Conservation (phyloP, 1,140 invertebrate genomes). For the Drosophila saltans region DNA sequence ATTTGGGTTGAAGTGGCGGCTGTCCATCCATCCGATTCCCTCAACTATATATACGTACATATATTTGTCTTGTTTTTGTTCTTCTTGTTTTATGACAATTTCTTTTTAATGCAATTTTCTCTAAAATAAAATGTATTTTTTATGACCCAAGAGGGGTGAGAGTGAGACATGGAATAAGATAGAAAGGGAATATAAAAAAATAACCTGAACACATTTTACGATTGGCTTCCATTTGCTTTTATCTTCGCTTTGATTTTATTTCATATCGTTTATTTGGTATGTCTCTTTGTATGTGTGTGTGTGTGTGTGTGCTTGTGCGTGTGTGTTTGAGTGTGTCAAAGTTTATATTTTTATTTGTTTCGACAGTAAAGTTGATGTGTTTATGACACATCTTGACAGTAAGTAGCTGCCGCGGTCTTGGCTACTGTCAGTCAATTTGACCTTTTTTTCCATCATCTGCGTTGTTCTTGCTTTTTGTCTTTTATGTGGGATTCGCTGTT, state of each 20-base stretch:
- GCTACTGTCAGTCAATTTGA: slow-evolving; percentile 67
- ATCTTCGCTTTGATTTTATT: slow-evolving; percentile 61
- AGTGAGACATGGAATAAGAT: background rate
- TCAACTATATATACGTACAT: background rate
- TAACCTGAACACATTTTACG: slow-evolving; percentile 46
- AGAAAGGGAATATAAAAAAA: slow-evolving; percentile 8
- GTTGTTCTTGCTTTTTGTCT: slow-evolving; percentile 5
- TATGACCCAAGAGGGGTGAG: slow-evolving; percentile 50
- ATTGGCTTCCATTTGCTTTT: slow-evolving; percentile 52
- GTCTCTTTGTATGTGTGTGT: background rate
- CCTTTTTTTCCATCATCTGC: slow-evolving; percentile 50
- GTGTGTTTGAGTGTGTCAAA: slow-evolving; percentile 64
- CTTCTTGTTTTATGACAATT: slow-evolving; percentile 65
- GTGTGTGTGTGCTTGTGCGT: background rate
- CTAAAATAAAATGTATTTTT: slow-evolving; percentile 78
- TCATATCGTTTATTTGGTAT: slow-evolving; percentile 49
- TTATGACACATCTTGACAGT: slow-evolving; percentile 79
- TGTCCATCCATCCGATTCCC: background rate
- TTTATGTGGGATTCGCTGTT: slow-evolving; percentile 47
- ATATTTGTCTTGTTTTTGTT: slow-evolving; percentile 34
- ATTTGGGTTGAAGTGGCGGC: slow-evolving; percentile 44
- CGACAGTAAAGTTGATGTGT: slow-evolving; percentile 81
- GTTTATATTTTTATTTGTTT: slow-evolving; percentile 82
- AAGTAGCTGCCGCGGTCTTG: slow-evolving; percentile 68
- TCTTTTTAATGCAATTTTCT: slow-evolving; percentile 76